These are phyloP conservation scores for Metacarcinus magister DNA, from an alignment of 2,888 invertebrate genomes.

Conservation along the genomic window DNA sequence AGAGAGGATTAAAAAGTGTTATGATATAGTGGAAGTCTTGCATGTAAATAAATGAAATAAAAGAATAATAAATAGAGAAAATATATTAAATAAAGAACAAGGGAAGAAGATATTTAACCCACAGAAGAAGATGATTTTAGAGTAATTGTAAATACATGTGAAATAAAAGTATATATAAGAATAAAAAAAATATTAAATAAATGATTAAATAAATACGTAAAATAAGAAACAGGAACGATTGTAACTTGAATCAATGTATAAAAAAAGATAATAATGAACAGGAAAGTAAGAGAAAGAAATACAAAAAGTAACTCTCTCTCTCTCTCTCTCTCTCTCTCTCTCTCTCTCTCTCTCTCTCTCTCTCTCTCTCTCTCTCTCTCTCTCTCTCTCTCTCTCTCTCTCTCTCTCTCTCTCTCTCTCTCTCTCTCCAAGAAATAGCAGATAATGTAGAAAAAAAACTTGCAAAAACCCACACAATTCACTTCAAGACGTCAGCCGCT, in stretches of 20 bases:
- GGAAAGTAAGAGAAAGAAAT: not conserved
- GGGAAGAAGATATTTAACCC: not conserved
- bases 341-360: slow-evolving; percentile 30
- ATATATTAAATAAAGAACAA: not conserved
- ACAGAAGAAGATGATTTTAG: not conserved
- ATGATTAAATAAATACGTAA: not conserved
- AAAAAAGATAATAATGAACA: not conserved
- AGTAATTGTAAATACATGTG: not conserved
- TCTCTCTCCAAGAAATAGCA: too few relatives aligned
- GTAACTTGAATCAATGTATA: not conserved
- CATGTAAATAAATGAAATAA: not conserved
- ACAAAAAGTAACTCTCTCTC: not conserved
- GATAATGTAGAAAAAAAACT: not conserved
- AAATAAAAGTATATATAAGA: not conserved
- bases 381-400: slow-evolving; percentile 6
- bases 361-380: slow-evolving; percentile 35
- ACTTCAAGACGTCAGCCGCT: not conserved
- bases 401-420: slow-evolving; percentile 34
- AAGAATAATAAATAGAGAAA: not conserved
- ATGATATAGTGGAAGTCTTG: not conserved
- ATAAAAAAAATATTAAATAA: not conserved
- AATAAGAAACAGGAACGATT: not conserved
- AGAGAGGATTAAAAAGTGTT: not conserved
- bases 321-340: too few relatives aligned
- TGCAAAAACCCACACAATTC: not conserved